Base-by-base conservation (phyloP, 2,797 vertebrate genomes). In the Dendrocincla fuliginosa region DNA sequence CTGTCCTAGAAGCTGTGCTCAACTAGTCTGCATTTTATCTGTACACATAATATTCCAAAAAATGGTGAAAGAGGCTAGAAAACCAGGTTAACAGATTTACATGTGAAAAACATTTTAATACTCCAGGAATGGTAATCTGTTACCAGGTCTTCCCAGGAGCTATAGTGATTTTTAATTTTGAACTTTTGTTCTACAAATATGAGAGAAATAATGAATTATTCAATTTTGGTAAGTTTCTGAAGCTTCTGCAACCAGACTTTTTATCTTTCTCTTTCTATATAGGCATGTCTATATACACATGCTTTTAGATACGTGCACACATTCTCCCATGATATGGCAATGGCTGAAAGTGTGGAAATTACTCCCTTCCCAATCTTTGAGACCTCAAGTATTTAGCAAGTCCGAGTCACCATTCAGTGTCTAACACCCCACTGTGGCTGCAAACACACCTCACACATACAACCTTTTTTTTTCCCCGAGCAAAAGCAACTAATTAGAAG, bases 211-310 rank as follows among this genome's bases (percentile, higher is more conserved):
- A 35, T 33, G 35, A 64, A 52, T 68, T 42, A 59, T 14, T 84
- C 64, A 2, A 37, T 37, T 76, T 76, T 79, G 13, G 6, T 35
- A 80, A 55, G 7, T 70, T 94, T 56, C 47, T 16, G 12, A 83
- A 85, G 52, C 8, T 87, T 24, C 47, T 61, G 52, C 23, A 80
- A 59, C 6, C 19, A 75, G 28, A 30, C 11, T 37, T 20, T 27
- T 53, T 44, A 2, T 17, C 12, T 70, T 11, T 87, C n/a, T 53
- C 28, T 28, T 42, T 42, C 28, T 63, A 32, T 42, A 8, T 39
- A 11, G 8, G 16, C 32, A 5, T 3, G 3, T 46, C 5, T 33
- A 2, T 17, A 5, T 0, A 30, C 10, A 35, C 11, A 19, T 2
- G 20, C 1, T 16, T 6, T 18, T 8, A 55, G 9, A 37, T n/a